These are phyloP conservation scores for Amazona guildingii DNA, from an alignment of 2,113 vertebrate species.

Conservation along the genomic window DNA sequence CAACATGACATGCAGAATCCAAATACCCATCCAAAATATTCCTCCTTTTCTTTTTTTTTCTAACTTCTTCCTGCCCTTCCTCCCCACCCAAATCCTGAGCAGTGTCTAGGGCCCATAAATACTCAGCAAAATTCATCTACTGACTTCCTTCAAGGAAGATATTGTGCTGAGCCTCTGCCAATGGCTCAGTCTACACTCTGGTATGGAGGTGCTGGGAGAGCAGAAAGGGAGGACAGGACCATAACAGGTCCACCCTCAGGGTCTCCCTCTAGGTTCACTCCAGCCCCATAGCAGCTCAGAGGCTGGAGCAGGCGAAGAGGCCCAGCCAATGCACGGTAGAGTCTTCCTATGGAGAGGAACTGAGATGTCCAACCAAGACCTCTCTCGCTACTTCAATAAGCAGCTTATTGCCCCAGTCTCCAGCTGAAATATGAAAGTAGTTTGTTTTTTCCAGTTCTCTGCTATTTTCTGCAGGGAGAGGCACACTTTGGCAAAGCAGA, in stretches of 20 bases:
- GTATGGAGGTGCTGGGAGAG: neutral
- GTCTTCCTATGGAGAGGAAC: neutral
- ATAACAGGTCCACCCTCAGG: neutral
- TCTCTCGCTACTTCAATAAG: neutral
- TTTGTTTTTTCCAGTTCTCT: conserved; percentile 7
- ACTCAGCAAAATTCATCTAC: neutral
- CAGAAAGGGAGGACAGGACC: neutral
- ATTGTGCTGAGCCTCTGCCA: neutral
- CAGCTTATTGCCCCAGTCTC: neutral
- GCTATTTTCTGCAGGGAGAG: neutral
- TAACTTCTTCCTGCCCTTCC: neutral
- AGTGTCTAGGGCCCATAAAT: neutral
- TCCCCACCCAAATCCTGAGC: neutral
- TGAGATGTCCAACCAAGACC: neutral
- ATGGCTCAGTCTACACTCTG: neutral
- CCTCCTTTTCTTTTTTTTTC: neutral
- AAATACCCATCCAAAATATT: neutral
- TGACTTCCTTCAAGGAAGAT: neutral
- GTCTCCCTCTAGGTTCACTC: neutral
- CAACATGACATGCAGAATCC: neutral
- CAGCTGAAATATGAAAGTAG: neutral
- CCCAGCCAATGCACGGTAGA: neutral
- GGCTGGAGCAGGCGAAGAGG: neutral
- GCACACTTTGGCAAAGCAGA: neutral
- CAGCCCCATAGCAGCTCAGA: neutral